Conservation (phyloP, 92 coral and sea anemone species). For the Blastomussa wellsi region DNA sequence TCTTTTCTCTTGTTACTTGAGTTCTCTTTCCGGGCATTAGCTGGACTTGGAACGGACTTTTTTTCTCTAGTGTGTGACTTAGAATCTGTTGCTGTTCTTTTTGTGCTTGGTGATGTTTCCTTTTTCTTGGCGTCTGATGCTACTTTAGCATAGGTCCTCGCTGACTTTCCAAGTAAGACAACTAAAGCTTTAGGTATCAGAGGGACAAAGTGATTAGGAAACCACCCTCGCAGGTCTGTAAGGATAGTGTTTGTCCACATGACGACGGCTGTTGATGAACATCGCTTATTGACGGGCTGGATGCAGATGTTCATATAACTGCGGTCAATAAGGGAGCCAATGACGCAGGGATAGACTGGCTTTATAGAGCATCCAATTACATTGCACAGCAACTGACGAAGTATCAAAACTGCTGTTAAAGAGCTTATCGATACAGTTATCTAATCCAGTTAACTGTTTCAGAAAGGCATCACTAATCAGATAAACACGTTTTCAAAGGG, state of each 20-base stretch:
- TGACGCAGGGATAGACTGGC: conserved; percentile 20
- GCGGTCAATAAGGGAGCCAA: conserved; percentile 27
- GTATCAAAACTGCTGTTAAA: conserved; percentile 66
- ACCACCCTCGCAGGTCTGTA: conserved; percentile 6
- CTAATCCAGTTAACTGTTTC: conserved; percentile 43
- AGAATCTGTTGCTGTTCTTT: neutral
- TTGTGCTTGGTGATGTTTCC: conserved; percentile 1
- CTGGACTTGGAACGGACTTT: neutral
- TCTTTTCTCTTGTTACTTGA: neutral
- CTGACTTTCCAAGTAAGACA: neutral
- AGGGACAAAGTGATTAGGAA: conserved; percentile 12
- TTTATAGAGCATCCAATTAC: conserved; percentile 48
- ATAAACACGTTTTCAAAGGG: too few species aligned
- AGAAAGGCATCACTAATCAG: conserved; percentile 30
- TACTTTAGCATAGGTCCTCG: neutral
- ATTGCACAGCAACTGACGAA: conserved; percentile 48
- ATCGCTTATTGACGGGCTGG: neutral
- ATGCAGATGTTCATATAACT: conserved; percentile 24
- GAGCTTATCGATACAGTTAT: conserved; percentile 30
- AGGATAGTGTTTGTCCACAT: neutral
- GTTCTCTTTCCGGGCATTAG: neutral
- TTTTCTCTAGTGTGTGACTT: neutral
- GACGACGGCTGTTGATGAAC: conserved; percentile 3
- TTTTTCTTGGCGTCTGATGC: neutral
- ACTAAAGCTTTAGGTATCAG: neutral